A percentile compares a stretch with the other conserved stretches of the same genome.
phyloP scores from a whole-genome alignment of 1,140 invertebrate species.

The Brachionus manjavacas region DNA sequence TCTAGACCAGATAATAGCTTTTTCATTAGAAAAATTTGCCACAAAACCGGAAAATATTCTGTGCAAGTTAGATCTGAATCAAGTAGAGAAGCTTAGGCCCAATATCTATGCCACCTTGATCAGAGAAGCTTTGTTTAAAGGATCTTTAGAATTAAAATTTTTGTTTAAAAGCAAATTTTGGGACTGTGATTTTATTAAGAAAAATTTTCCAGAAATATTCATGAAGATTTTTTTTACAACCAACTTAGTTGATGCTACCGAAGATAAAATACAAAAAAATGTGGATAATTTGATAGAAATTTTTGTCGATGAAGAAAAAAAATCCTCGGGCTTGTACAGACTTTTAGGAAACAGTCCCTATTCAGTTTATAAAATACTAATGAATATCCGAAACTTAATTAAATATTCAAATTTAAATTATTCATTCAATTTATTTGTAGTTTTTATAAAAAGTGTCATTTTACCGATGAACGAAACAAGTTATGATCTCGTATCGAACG shows the following conservation, averaged over 20 bases:
- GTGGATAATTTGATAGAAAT: not conserved
- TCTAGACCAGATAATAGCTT: not conserved
- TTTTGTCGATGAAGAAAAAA: not conserved
- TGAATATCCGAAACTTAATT: not conserved
- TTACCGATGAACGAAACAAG: not conserved
- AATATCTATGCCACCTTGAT: not conserved
- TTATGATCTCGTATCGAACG: not conserved
- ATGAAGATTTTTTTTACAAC: not conserved
- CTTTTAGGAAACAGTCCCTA: not conserved
- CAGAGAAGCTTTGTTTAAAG: not conserved
- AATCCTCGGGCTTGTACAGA: not conserved
- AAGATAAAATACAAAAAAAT: not conserved
- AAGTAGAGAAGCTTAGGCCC: not conserved
- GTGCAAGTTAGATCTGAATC: not conserved
- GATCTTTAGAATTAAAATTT: not conserved
- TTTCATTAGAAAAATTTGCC: not conserved
- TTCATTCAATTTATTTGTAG: not conserved
- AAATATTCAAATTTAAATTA: not conserved
- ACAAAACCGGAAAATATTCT: not conserved
- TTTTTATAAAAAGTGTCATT: not conserved
- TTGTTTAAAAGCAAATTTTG: not conserved
- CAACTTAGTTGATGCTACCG: not conserved
- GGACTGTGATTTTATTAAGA: not conserved
- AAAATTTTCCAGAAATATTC: conserved; percentile 4
- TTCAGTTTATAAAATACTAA: not conserved